Evolutionary conservation across 2,113 vertebrate genomes (phyloP).

Genomic region (Calyptomena viridis): DNA sequence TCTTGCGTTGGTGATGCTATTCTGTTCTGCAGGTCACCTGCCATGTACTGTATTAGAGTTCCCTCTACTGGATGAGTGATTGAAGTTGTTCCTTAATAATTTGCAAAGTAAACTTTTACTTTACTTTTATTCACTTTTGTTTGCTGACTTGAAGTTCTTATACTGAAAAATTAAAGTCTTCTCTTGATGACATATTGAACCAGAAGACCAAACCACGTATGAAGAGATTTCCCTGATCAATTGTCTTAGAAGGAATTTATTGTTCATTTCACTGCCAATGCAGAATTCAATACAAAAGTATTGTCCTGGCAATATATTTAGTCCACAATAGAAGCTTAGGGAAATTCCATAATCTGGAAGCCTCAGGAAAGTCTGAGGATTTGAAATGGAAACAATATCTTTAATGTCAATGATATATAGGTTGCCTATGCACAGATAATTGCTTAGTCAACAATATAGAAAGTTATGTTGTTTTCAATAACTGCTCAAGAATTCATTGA

Average conservation of each 20-base stretch:
- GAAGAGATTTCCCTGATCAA: background rate
- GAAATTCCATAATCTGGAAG: background rate
- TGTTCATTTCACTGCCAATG: background rate
- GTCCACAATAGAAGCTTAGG: background rate
- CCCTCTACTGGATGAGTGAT: constrained; percentile 63
- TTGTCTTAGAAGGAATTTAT: background rate
- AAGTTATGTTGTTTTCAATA: background rate
- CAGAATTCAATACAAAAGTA: background rate
- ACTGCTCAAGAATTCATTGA: background rate
- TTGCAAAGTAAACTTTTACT: background rate
- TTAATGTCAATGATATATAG: background rate
- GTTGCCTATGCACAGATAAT: background rate
- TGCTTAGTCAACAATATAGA: background rate
- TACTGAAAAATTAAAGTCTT: background rate
- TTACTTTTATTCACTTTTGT: background rate
- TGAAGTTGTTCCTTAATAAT: background rate
- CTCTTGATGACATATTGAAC: background rate
- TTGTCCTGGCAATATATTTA: background rate
- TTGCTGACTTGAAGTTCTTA: background rate
- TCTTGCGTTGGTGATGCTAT: background rate
- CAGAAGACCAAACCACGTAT: background rate
- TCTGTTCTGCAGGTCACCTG: background rate
- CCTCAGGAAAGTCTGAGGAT: background rate
- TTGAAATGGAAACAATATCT: background rate
- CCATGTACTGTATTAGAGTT: constrained; percentile 45